These are phyloP conservation scores for Biston betularia DNA, from an alignment of 2,888 invertebrate species.

Conservation along the genomic window DNA sequence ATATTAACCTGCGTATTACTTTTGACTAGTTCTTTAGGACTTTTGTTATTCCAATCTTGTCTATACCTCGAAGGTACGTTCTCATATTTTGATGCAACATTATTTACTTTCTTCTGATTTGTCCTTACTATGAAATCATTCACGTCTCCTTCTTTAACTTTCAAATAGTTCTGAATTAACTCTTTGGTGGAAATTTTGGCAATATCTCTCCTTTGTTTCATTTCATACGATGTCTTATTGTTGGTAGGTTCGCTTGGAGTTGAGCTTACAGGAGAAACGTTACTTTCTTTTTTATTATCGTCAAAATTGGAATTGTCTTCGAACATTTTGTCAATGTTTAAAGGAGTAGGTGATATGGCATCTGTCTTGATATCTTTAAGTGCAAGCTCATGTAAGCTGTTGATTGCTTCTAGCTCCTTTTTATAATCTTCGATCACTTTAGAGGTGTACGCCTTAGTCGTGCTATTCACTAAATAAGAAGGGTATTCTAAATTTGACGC, in stretches of 20 bases:
- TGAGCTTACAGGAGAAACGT: slow-evolving; percentile 51
- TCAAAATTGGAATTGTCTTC: slow-evolving; percentile 62
- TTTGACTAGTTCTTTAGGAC: slow-evolving; percentile 53
- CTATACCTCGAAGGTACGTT: slow-evolving; percentile 55
- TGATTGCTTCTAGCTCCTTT: slow-evolving; percentile 81
- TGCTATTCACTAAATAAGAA: slow-evolving; percentile 75
- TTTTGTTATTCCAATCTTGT: slow-evolving; percentile 73
- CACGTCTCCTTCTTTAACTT: slow-evolving; percentile 77
- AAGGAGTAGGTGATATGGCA: slow-evolving; percentile 75
- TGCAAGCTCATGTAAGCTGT: slow-evolving; percentile 78
- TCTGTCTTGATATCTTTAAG: slow-evolving; percentile 81
- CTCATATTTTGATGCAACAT: slow-evolving; percentile 54
- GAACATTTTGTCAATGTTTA: slow-evolving; percentile 79
- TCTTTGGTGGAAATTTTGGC: slow-evolving; percentile 79
- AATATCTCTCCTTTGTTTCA: slow-evolving; percentile 62
- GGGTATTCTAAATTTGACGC: slow-evolving; percentile 72
- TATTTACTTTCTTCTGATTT: slow-evolving; percentile 62
- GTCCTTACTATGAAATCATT: slow-evolving; percentile 58
- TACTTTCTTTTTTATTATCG: slow-evolving; percentile 57
- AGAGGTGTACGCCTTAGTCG: slow-evolving; percentile 81
- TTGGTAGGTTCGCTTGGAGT: slow-evolving; percentile 48
- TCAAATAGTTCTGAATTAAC: slow-evolving; percentile 78
- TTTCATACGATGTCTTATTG: slow-evolving; percentile 60
- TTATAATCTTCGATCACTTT: slow-evolving; percentile 84
- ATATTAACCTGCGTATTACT: slow-evolving; percentile 52